Conservation (phyloP, 2,888 invertebrate species). For the Megastigmus dorsalis region DNA sequence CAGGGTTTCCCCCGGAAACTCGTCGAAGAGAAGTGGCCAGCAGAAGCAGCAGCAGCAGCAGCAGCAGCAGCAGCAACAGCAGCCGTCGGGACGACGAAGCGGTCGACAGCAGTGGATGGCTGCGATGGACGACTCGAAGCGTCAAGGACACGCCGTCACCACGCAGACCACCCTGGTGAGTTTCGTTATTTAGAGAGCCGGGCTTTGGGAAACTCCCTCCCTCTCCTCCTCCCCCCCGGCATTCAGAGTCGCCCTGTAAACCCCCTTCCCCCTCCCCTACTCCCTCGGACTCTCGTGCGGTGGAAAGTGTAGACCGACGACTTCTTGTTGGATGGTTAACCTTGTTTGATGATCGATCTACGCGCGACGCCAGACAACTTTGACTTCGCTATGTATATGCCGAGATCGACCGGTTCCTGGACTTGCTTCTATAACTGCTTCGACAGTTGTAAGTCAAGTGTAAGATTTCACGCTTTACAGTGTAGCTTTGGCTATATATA, state of each 20-base stretch:
- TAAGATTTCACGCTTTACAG: no score
- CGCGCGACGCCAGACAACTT: no score
- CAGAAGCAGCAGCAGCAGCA: conserved; percentile 66
- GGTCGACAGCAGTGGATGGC: conserved; percentile 73
- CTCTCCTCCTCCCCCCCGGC: no score
- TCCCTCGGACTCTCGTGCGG: no score
- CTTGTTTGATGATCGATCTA: no score
- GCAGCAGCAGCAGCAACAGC: conserved; percentile 49
- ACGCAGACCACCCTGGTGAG: conserved; percentile 89
- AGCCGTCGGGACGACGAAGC: conserved; percentile 60
- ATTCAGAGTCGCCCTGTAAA: no score
- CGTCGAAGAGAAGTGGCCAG: conserved; percentile 78
- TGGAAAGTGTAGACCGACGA: background rate
- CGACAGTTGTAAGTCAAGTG: no score
- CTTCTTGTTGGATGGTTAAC: background rate
- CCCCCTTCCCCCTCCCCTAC: no score
- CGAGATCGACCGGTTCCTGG: no score
- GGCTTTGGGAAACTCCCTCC: background rate
- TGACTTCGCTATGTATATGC: no score
- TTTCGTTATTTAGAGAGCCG: conserved; percentile 55
- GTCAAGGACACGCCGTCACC: conserved; percentile 75
- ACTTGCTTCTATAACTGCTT: no score
- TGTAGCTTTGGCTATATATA: no score
- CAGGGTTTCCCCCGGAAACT: conserved; percentile 84
- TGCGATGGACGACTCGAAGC: conserved; percentile 69